These are phyloP conservation scores for Anguilla japonica DNA, from an alignment of 2,113 vertebrate species.

Conservation along the genomic window DNA sequence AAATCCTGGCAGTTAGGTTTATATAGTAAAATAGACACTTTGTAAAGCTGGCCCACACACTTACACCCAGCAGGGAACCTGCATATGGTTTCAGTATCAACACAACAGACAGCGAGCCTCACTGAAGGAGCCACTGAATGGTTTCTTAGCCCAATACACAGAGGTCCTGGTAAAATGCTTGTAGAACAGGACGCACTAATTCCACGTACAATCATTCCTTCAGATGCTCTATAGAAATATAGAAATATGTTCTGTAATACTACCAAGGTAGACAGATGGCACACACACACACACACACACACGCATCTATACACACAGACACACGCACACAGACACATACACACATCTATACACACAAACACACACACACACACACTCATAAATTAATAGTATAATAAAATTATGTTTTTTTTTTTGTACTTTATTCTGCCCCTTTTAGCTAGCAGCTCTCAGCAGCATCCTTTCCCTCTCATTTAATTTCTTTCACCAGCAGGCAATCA, in stretches of 20 bases:
- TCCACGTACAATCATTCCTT: not conserved
- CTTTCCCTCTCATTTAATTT: conserved; percentile 58
- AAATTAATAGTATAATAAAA: not conserved
- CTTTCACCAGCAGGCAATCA: conserved; percentile 59
- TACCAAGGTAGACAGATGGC: too few species aligned
- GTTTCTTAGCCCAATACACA: not conserved
- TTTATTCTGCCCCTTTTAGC: not conserved
- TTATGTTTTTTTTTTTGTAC: not conserved
- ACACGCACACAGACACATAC: too few species aligned
- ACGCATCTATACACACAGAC: too few species aligned
- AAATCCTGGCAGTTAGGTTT: conserved; percentile 68
- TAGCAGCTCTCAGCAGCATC: not conserved
- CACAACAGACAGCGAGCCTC: not conserved
- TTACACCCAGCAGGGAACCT: not conserved
- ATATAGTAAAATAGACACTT: conserved; percentile 75
- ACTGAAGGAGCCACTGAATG: not conserved
- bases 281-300: too few species aligned
- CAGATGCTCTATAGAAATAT: too few species aligned
- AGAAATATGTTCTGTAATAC: not conserved
- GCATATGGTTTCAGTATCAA: not conserved
- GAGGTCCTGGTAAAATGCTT: not conserved
- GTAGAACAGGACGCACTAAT: not conserved
- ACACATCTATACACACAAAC: too few species aligned
- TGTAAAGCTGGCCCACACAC: conserved; percentile 32
- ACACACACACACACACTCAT: too few species aligned